Evolutionary conservation across 2,797 vertebrate genomes (phyloP).

Genomic region (Paguma larvata): DNA sequence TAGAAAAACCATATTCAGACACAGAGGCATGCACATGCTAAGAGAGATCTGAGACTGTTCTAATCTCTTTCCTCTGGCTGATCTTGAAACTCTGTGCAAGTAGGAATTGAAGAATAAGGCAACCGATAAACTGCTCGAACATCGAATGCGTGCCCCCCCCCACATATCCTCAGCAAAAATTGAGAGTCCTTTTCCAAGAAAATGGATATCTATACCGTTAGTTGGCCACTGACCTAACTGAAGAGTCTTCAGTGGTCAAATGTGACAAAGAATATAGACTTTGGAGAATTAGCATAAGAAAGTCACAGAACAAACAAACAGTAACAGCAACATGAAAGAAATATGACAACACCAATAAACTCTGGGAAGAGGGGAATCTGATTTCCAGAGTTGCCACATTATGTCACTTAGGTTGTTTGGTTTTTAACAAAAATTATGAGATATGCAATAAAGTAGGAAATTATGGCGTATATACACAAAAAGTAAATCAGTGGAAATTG

Average conservation of each 20-base stretch:
- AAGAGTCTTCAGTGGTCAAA: neutral
- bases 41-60: neutral
- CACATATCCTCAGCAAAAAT: fast-evolving
- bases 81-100: neutral
- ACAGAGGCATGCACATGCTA: too few relatives aligned
- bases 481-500: neutral
- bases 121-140: neutral
- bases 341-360: neutral
- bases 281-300: neutral
- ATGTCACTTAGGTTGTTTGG: neutral
- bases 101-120: neutral
- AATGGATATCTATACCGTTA: neutral
- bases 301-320: neutral
- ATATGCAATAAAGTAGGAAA: neutral
- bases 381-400: neutral
- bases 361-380: fast-evolving
- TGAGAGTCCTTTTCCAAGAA: neutral
- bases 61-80: neutral
- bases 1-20: neutral
- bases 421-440: neutral
- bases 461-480: neutral
- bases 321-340: neutral
- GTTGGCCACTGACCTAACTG: neutral
- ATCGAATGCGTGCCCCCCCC: too few relatives aligned
- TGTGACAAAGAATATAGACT: neutral